Conservation (phyloP, 2,797 vertebrate genomes). For the Oceanodroma leucorhoa region DNA sequence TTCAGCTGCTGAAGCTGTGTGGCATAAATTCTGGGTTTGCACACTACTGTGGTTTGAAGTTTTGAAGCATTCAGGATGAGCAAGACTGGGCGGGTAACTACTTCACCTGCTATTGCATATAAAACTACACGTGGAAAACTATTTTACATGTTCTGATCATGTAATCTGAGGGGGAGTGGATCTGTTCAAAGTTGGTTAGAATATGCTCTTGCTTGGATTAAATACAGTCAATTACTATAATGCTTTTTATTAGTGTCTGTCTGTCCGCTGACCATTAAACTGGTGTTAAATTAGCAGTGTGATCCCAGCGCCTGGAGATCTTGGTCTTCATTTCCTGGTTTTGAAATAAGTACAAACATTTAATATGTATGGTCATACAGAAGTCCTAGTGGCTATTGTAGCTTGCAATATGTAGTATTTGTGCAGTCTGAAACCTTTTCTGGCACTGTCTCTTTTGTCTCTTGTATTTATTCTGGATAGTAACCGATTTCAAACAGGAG, state of each 20-base stretch:
- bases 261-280: background rate
- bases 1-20: background rate
- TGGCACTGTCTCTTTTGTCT: background rate
- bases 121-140: background rate
- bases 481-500: background rate
- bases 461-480: background rate
- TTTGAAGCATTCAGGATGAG: background rate
- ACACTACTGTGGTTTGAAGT: background rate
- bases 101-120: fast-evolving
- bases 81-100: background rate
- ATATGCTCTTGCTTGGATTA: background rate
- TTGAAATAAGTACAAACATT: background rate
- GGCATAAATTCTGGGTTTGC: background rate
- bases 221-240: background rate
- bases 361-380: background rate
- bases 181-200: background rate
- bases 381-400: background rate
- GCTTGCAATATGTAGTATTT: background rate
- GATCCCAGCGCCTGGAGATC: background rate
- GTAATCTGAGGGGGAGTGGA: no score
- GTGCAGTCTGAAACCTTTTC: background rate
- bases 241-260: background rate
- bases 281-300: background rate
- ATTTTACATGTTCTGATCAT: fast-evolving
- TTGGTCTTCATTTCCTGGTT: background rate